Percentiles rank a stretch among this genome's conserved stretches.
Evolutionary conservation across 1,140 invertebrate species (phyloP).

Genomic region (Acarapis woodi): DNA sequence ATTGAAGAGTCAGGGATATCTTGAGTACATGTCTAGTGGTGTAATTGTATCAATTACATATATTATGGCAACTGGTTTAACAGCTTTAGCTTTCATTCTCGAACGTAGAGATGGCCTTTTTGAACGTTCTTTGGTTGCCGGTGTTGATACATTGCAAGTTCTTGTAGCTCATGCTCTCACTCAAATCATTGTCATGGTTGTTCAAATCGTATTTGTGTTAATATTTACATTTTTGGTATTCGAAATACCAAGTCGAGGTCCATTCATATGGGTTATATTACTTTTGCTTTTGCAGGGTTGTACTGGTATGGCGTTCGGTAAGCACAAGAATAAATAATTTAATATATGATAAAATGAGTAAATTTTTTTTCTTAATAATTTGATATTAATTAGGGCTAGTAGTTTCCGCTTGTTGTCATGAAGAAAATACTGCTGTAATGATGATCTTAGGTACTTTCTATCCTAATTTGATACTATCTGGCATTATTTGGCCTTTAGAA

Average conservation of each 20-base stretch:
- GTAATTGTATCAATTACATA: conserved; percentile 77
- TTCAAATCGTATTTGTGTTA: conserved; percentile 57
- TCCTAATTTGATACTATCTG: conserved; percentile 63
- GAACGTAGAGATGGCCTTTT: conserved; percentile 65
- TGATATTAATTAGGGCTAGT: conserved; percentile 29
- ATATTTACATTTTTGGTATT: conserved; percentile 56
- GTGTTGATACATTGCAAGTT: conserved; percentile 60
- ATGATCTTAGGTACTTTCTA: conserved; percentile 70
- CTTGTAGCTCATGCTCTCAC: conserved; percentile 68
- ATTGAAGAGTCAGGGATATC: conserved; percentile 46
- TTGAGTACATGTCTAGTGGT: conserved; percentile 78
- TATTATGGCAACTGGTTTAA: conserved; percentile 74
- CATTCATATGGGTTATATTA: conserved; percentile 36
- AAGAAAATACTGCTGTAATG: conserved; percentile 70
- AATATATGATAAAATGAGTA: too few species aligned
- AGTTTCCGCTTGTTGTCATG: conserved; percentile 55
- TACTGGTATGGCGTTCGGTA: conserved; percentile 66
- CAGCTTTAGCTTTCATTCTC: conserved; percentile 63
- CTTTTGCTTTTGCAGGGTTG: conserved; percentile 45
- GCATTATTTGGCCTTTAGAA: conserved; percentile 71
- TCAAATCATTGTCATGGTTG: conserved; percentile 73
- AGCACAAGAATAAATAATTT: not conserved
- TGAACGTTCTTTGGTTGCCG: conserved; percentile 40
- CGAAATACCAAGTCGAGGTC: conserved; percentile 43
- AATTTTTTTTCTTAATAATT: not conserved